Evolutionary conservation across 2,888 invertebrate genomes (phyloP), one percentile per base, ranked within the genome.

Genomic region (Ectobius pallidus): DNA sequence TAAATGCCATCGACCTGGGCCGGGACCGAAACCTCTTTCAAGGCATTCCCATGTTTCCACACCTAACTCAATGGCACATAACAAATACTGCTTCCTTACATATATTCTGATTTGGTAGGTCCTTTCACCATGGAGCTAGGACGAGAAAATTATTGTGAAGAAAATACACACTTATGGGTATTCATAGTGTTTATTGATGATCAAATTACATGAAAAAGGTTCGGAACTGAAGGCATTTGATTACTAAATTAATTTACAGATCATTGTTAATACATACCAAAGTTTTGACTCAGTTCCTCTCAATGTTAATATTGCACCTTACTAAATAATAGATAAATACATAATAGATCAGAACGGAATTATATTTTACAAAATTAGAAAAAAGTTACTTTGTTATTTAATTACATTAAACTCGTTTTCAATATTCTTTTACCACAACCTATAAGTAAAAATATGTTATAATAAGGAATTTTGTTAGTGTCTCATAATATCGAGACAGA

Each of bases 101-200:
- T n/a, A n/a, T n/a, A n/a, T n/a, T n/a, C n/a, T n/a, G n/a, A n/a
- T n/a, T n/a, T n/a, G n/a, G n/a, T n/a, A n/a, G n/a, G n/a, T n/a
- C n/a, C n/a, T n/a, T n/a, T n/a, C n/a, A n/a, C n/a, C n/a, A n/a
- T n/a, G n/a, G n/a, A n/a, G n/a, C n/a, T n/a, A n/a, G n/a, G n/a
- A n/a, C n/a, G n/a, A n/a, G 46, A 46, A 7, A 46, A 7, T n/a
- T 14, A 46, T 16, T 2, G 16, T 16, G n/a, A 58, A 1, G 11
- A 7, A 34, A 34, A 34, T 34, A 34, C 34, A 34, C 6, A 7
- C 7, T 34, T 34, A 58, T 30, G 22, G 16, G n/a, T 30, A 16
- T 30, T 58, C 1, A 0, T 58, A 58, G n/a, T 32, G 58, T 58
- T 58, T 58, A 58, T 58, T 58, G 27, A 58, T 30, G 58, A 14